Base-by-base conservation (phyloP, 1,140 invertebrate genomes). In the Heterodera schachtii region DNA sequence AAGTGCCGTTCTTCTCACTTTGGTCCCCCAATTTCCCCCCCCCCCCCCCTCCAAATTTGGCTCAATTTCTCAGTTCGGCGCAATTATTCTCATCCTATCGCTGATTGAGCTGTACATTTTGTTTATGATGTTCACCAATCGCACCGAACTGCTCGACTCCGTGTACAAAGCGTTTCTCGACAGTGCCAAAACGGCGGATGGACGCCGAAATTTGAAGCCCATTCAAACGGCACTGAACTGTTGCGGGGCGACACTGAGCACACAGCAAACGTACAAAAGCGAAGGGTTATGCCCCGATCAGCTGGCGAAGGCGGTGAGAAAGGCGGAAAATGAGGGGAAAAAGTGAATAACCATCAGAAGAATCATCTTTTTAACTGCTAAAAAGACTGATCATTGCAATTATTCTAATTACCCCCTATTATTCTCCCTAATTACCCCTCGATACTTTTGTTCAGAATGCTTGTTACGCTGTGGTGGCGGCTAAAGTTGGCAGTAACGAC, bases 161-260 rank as follows among this genome's bases (percentile, higher is more conserved):
- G n/a, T 89, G n/a, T 46, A 89, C 73, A 21, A 57, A 13, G 75
- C 75, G 5, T 79, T 90, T 31, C 75, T 81, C 75, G 83, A 85
- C 74, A 81, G 80, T 47, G 73, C 84, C 11, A 73, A 82, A 43
- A 85, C 82, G 13, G 31, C 8, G 0, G 80, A 86, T 3, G 75
- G 83, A 13, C 83, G 86, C n/a, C 81, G 81, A 44, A 87, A 90
- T 73, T 77, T 90, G 67, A 80, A 78, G 79, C 88, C 88, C 11
- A 86, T 89, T 64, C 79, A 90, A 46, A 75, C 86, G 11, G 46
- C 87, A n/a, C 21, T 71, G 69, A 71, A 71, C 19, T 89, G 89
- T 80, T 89, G 89, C 82, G 88, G 88, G 57, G 89, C 88, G n/a
- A 89, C 88, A 43, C 11, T 75, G 21, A 75, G 80, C 8, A 87